A percentile compares a stretch with the other conserved stretches of the same genome.
Evolutionary conservation across 2,888 invertebrate species (phyloP).

Genomic region (Glyphotaelius pellucidus): DNA sequence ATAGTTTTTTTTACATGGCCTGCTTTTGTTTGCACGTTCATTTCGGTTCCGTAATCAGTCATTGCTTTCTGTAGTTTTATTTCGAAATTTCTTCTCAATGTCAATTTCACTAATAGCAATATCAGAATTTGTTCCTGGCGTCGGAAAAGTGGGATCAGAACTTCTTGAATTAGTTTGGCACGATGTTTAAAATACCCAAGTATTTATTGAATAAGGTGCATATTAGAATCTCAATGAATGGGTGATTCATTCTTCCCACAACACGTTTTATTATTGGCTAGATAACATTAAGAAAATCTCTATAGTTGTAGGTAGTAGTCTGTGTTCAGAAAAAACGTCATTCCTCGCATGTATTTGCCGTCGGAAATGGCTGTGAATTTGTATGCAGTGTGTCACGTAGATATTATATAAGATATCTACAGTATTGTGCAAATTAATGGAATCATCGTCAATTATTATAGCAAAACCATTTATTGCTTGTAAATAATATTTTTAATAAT

Average conservation of each 20-base stretch:
- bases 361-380: not conserved
- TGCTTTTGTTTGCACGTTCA: not conserved
- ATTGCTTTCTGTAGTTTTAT: not conserved
- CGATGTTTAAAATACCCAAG: not conserved
- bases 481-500: too few species aligned
- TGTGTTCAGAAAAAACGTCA: not conserved
- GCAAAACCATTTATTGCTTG: too few species aligned
- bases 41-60: not conserved
- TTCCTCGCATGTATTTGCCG: not conserved
- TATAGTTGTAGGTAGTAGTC: not conserved
- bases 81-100: not conserved
- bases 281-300: not conserved
- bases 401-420: not conserved
- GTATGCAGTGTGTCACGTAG: not conserved
- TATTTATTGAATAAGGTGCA: not conserved
- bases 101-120: not conserved
- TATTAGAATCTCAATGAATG: not conserved
- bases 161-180: not conserved
- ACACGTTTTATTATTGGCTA: not conserved
- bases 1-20: not conserved
- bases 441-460: too few species aligned
- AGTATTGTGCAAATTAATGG: too few species aligned
- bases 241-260: not conserved
- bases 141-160: not conserved
- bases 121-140: not conserved